Conservation (phyloP, 2,113 vertebrate species). For the Psophia crepitans region DNA sequence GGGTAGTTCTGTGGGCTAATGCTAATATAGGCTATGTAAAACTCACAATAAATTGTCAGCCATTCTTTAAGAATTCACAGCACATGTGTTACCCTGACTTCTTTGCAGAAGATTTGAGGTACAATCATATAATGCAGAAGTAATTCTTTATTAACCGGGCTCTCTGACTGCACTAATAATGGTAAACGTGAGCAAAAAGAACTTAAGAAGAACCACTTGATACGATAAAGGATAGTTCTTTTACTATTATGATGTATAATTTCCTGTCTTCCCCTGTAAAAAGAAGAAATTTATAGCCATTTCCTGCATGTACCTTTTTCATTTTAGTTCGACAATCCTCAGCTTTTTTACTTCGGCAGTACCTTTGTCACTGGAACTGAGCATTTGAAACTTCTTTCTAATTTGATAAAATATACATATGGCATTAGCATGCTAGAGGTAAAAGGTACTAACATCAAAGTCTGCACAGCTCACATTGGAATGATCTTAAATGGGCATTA, state of each 20-base stretch:
- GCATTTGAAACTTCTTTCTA: slow-evolving; percentile 46
- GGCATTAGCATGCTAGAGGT: background rate
- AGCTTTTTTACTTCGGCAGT: slow-evolving; percentile 14
- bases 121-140: slow-evolving; percentile 44
- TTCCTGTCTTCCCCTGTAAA: slow-evolving; percentile 57
- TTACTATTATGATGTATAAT: slow-evolving; percentile 60
- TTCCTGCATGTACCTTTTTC: slow-evolving; percentile 50
- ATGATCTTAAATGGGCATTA: slow-evolving; percentile 32
- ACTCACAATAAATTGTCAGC: slow-evolving; percentile 10
- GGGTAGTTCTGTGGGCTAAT: background rate
- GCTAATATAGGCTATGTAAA: background rate
- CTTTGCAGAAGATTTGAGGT: slow-evolving; percentile 42
- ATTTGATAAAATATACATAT: slow-evolving; percentile 58
- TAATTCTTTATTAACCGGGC: slow-evolving; percentile 54
- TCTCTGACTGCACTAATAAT: slow-evolving; percentile 49
- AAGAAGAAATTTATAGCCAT: slow-evolving; percentile 63
- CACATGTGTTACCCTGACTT: slow-evolving; percentile 7
- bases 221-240: slow-evolving; percentile 66
- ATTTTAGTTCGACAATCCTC: slow-evolving; percentile 53
- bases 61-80: slow-evolving; percentile 39
- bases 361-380: slow-evolving; percentile 27
- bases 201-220: slow-evolving; percentile 63
- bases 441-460: slow-evolving; percentile 43
- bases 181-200: slow-evolving; percentile 55
- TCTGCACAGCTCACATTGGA: background rate